Percentiles rank a stretch among this genome's conserved stretches.
phyloP scores from a whole-genome alignment of 1,140 invertebrate species.

The Trinorchestia longiramus region DNA sequence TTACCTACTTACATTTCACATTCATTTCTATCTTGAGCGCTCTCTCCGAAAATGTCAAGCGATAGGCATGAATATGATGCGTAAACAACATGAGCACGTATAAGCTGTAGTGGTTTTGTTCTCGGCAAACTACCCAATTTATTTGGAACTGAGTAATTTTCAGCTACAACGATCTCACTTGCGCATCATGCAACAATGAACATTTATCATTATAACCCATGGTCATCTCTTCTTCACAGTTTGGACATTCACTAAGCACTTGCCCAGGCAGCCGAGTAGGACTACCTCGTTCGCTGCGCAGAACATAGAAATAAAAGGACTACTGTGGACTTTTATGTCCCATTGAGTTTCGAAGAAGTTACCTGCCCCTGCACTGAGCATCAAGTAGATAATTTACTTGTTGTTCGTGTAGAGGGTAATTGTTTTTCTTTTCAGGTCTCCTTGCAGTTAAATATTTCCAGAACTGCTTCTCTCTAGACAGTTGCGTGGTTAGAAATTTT shows the following conservation, averaged over 20 bases:
- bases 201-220: background rate
- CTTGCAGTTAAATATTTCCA: background rate
- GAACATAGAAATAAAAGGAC: background rate
- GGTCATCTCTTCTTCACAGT: background rate
- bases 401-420: background rate
- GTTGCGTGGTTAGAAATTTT: no score
- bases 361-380: background rate
- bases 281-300: background rate
- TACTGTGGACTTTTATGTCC: background rate
- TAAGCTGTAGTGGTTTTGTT: no score
- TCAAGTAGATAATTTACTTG: background rate
- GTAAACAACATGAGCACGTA: no score
- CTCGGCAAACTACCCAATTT: background rate
- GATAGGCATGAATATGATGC: no score
- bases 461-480: no score
- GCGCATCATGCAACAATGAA: background rate
- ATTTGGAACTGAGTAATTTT: background rate
- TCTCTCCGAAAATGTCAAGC: no score
- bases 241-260: background rate
- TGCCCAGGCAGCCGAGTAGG: background rate
- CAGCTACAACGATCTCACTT: background rate
- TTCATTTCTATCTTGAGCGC: no score
- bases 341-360: background rate
- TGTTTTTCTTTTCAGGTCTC: background rate
- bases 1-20: no score